A percentile compares a stretch with the other conserved stretches of the same genome.
Conservation (phyloP, 2,113 vertebrate species). For the Spea multiplicata region DNA sequence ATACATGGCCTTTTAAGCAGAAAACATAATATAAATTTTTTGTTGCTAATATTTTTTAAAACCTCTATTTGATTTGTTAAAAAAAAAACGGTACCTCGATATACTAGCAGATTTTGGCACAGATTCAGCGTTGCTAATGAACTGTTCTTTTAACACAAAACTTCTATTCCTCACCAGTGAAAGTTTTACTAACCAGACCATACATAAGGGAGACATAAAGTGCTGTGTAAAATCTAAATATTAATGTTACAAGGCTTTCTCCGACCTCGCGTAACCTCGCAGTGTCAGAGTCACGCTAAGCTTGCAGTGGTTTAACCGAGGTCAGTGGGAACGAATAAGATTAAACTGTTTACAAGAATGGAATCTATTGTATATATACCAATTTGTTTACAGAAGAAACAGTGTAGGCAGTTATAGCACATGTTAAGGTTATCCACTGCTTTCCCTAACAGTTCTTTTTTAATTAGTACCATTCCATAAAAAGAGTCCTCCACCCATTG, state of each 20-base stretch:
- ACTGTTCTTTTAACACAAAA: too few species aligned
- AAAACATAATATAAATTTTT: too few species aligned
- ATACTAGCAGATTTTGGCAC: too few species aligned
- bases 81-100: too few species aligned
- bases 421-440: not conserved
- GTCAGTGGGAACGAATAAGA: constrained; percentile 32
- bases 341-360: constrained; percentile 45
- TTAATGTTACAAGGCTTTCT: constrained; percentile 31
- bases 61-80: too few species aligned
- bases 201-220: constrained; percentile 27
- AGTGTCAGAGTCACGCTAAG: constrained; percentile 32
- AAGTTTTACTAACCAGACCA: constrained; percentile 27
- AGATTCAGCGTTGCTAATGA: too few species aligned
- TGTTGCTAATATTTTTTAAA: too few species aligned
- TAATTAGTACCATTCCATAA: constrained; percentile 3
- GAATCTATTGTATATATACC: constrained; percentile 33
- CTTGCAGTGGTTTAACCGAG: constrained; percentile 39
- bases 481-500: not conserved
- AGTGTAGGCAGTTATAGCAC: not conserved
- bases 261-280: constrained; percentile 40
- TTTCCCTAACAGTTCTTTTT: not conserved
- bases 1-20: too few species aligned
- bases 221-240: constrained; percentile 36
- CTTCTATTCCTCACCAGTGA: constrained; percentile 7
- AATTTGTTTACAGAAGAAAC: constrained; percentile 26